These are phyloP conservation scores for Stegodyphus dumicola DNA, from an alignment of 1,140 invertebrate genomes.

Conservation along the genomic window DNA sequence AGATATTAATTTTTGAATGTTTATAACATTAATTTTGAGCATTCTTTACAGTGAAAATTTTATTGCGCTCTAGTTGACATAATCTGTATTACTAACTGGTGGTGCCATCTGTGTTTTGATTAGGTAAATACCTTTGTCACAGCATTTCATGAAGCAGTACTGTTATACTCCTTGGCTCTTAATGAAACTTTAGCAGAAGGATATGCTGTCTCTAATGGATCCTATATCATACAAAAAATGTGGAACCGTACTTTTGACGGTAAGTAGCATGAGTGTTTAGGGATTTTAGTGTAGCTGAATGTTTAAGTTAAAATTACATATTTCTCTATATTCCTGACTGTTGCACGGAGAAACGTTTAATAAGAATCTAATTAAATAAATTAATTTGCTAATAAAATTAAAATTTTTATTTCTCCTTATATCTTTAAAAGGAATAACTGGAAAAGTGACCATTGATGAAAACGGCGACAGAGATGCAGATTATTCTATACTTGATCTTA, in stretches of 20 bases:
- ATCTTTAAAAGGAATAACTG: slow-evolving; percentile 71
- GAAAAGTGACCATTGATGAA: slow-evolving; percentile 77
- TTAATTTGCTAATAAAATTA: too few relatives aligned
- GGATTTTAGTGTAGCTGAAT: background rate
- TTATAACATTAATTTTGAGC: background rate
- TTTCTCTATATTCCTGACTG: background rate
- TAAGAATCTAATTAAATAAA: background rate
- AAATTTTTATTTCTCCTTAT: too few relatives aligned
- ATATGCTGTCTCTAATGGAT: slow-evolving; percentile 80
- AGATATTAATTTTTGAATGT: background rate
- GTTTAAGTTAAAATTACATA: too few relatives aligned
- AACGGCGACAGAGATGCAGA: slow-evolving; percentile 88
- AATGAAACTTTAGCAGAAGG: slow-evolving; percentile 86
- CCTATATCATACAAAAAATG: slow-evolving; percentile 85
- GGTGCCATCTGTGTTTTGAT: slow-evolving; percentile 1
- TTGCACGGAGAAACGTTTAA: background rate
- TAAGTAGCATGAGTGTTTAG: slow-evolving; percentile 63
- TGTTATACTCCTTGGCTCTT: slow-evolving; percentile 88
- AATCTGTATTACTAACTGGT: background rate
- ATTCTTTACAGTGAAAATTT: background rate
- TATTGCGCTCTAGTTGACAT: background rate
- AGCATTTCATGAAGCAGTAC: slow-evolving; percentile 94
- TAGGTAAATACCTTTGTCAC: slow-evolving; percentile 76
- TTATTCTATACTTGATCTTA: slow-evolving; percentile 76
- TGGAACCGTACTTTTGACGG: slow-evolving; percentile 91